Conservation (phyloP, 2,113 vertebrate genomes). For the human (Homo sapiens) region DNA sequence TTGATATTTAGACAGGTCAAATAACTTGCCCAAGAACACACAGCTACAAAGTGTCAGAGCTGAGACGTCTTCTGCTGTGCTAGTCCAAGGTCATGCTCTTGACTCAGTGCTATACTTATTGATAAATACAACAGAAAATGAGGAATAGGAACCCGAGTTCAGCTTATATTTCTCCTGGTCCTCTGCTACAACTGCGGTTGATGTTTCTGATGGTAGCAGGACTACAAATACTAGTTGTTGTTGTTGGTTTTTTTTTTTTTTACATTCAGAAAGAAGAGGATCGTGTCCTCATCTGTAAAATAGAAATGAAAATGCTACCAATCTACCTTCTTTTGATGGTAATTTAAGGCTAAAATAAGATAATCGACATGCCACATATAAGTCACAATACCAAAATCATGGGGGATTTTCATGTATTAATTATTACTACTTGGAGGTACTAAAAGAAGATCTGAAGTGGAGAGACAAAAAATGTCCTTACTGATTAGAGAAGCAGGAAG, state of each 20-base stretch:
- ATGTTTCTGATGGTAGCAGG: neutral
- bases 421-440: neutral
- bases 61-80: neutral
- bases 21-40: neutral
- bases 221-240: neutral
- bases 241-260: neutral
- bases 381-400: neutral
- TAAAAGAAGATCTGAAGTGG: slow-evolving; percentile 21
- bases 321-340: neutral
- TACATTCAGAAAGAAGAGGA: neutral
- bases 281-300: neutral
- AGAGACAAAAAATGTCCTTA: neutral
- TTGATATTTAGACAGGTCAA: neutral
- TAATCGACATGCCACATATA: neutral
- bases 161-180: neutral
- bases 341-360: slow-evolving; percentile 40
- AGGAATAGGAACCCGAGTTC: neutral
- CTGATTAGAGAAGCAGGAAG: neutral
- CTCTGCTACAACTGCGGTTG: neutral
- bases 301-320: slow-evolving; percentile 11
- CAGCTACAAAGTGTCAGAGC: neutral
- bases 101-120: neutral
- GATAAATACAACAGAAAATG: neutral
- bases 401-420: neutral
- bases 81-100: neutral